Evolutionary conservation across 2,113 vertebrate genomes (phyloP), one percentile per base, ranked within the genome.

Genomic region (Ondatra zibethicus): DNA sequence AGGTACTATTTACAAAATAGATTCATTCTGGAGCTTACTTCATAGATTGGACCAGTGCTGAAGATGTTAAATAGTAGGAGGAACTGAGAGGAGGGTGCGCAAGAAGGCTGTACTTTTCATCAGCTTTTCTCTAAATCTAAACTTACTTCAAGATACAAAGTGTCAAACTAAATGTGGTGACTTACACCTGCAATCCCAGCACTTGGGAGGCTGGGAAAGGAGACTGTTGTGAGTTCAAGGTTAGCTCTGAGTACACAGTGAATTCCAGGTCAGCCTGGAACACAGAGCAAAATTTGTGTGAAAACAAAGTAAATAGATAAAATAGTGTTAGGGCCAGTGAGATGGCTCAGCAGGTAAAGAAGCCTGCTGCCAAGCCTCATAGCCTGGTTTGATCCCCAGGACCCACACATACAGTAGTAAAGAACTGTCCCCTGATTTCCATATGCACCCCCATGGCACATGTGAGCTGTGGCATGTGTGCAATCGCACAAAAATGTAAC

Each of bases 91-190:
- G 47, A 82, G 33, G 33, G 12, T 55, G 3, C 73, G 21, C 36
- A n/a, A 63, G 39, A 96, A 66, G 4, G 82, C 45, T 89, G 7
- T 65, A 31, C 27, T 36, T 61, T 29, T 94, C 75, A 87, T 87
- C 82, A 89, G 89, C 23, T 87, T 92, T 91, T 50, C 76, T 93
- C 5, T 58, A 96, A 75, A 76, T 80, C 45, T 65, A 52, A 95
- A 85, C 33, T 94, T 87, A 75, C 55, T 82, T 89, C 55, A 86
- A 89, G 85, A 87, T 68, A 76, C 87, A 96, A 89, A 75, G 4
- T 39, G 76, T 92, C 52, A 33, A 58, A 17, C 39, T 36, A 61
- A 61, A 63, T 10, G 3, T 33, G 5, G 39, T 33, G 55, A 58
- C n/a, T 76, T 52, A 33, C 2, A 45, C n/a, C n/a, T 75, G 5